Percentiles rank a stretch among this genome's conserved stretches.
These are phyloP conservation scores for Xanthia icteritia DNA, from an alignment of 2,888 invertebrate species.

Conservation along the genomic window DNA sequence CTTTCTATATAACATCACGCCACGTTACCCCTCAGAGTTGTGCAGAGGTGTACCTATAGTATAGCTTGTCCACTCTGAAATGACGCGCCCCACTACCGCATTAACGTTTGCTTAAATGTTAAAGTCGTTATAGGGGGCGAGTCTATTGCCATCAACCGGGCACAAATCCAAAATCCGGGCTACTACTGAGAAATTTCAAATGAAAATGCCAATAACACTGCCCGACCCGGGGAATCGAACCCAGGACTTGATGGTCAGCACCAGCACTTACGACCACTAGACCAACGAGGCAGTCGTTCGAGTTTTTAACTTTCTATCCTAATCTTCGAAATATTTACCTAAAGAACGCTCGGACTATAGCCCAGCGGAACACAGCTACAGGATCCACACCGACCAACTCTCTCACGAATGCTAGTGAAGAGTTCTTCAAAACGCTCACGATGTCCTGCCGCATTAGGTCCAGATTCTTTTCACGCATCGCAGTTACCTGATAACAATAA, in stretches of 20 bases:
- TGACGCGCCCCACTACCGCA: no score
- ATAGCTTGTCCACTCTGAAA: no score
- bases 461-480: constrained; percentile 98
- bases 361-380: constrained; percentile 98
- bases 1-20: no score
- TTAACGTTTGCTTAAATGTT: no score
- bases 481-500: constrained; percentile 90
- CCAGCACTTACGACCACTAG: not conserved
- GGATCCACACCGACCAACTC: constrained; percentile 98
- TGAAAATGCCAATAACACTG: not conserved
- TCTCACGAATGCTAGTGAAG: constrained; percentile 97
- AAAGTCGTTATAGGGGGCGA: not conserved
- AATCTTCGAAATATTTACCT: constrained; percentile 76
- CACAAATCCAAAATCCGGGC: not conserved
- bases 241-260: not conserved
- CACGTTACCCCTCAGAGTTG: no score
- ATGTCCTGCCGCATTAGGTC: constrained; percentile 98
- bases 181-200: not conserved
- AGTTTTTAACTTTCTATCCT: not conserved
- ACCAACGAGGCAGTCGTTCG: not conserved
- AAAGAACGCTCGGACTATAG: constrained; percentile 97
- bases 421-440: constrained; percentile 97
- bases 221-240: not conserved
- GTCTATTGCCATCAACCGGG: not conserved
- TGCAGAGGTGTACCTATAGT: not conserved